Conservation (phyloP, 92 coral and sea anemone genomes). For the Actinernus sp. region DNA sequence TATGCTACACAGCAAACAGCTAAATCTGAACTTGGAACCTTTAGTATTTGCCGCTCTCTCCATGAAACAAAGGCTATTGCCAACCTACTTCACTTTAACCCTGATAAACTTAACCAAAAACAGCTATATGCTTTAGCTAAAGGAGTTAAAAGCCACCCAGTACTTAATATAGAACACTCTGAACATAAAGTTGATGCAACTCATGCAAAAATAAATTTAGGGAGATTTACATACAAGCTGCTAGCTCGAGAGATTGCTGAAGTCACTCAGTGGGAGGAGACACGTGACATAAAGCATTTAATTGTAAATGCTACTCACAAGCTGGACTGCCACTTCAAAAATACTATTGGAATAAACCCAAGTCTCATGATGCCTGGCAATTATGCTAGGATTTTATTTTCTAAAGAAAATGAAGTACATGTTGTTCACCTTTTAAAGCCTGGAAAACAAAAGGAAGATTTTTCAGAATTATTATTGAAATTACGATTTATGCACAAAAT, state of each 20-base stretch:
- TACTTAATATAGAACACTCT: too few species aligned
- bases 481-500: too few species aligned
- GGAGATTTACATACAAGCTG: constrained; percentile 9
- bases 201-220: constrained; percentile 34
- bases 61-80: constrained; percentile 7
- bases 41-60: constrained; percentile 6
- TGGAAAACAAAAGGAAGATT: constrained; percentile 9
- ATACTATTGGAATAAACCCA: constrained; percentile 6
- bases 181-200: too few species aligned
- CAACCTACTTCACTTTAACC: background rate
- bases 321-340: constrained; percentile 13
- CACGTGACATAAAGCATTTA: constrained; percentile 4
- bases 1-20: constrained; percentile 15
- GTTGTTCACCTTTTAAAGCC: background rate
- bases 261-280: constrained; percentile 14
- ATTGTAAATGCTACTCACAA: background rate
- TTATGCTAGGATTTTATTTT: constrained; percentile 8
- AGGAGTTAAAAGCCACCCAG: constrained; percentile 5
- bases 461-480: too few species aligned
- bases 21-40: constrained; percentile 1
- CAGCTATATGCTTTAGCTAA: background rate
- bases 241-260: constrained; percentile 23
- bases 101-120: constrained; percentile 1
- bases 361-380: constrained; percentile 31
- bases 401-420: background rate